Evolutionary conservation across 1,140 invertebrate species (phyloP).

Genomic region (Pseudomyrmex pallidus): DNA sequence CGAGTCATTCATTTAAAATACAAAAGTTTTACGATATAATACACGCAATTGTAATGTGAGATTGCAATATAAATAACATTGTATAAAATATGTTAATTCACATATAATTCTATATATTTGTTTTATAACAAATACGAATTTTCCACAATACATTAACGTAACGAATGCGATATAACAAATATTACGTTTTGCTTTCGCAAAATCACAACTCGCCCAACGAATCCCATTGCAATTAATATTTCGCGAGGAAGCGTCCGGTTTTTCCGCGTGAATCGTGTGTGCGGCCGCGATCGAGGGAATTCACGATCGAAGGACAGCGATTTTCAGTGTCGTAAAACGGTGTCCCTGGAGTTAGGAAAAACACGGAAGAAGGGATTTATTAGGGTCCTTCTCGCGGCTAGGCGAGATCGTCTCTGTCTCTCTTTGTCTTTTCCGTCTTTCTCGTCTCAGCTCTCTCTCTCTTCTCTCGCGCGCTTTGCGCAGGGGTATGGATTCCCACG

Average conservation of each 20-base stretch:
- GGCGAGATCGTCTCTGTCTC: conserved; percentile 71
- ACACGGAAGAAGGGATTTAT: conserved; percentile 74
- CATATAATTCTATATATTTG: neutral
- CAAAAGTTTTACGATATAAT: too few species aligned
- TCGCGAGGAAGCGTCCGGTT: neutral
- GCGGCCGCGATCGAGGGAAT: conserved; percentile 34
- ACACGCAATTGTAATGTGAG: too few species aligned
- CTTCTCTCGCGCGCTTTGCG: conserved; percentile 14
- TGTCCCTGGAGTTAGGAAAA: conserved; percentile 61
- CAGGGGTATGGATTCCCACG: conserved; percentile 78
- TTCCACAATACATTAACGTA: conserved; percentile 3
- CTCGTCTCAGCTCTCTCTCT: conserved; percentile 12
- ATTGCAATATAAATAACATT: too few species aligned
- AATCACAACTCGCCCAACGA: neutral
- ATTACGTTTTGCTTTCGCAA: neutral
- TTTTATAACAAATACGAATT: neutral
- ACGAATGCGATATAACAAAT: conserved; percentile 12
- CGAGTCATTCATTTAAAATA: too few species aligned
- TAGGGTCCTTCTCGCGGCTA: conserved; percentile 55
- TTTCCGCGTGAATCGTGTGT: neutral
- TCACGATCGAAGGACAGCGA: conserved; percentile 44
- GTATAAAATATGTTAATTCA: neutral
- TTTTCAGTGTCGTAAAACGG: conserved; percentile 60
- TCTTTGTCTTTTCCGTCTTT: conserved; percentile 39
- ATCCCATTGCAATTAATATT: conserved; percentile 8